These are phyloP conservation scores for Sebastes kiyomatsui DNA, from an alignment of 2,797 vertebrate genomes.

Conservation along the genomic window DNA sequence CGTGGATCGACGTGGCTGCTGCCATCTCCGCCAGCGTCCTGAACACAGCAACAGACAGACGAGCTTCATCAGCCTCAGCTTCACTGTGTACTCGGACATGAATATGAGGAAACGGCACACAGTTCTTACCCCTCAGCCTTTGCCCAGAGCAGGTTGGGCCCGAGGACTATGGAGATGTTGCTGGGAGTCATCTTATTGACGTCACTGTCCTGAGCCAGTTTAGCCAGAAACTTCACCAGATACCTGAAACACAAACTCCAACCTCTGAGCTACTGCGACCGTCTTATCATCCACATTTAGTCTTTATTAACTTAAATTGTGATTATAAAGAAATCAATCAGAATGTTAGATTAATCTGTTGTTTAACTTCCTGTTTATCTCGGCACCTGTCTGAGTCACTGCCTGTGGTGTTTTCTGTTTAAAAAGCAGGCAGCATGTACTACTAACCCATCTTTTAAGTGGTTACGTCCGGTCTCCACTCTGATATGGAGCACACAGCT, in stretches of 20 bases:
- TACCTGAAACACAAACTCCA: slow-evolving; percentile 84
- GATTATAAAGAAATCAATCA: too few relatives aligned
- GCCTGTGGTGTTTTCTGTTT: too few relatives aligned
- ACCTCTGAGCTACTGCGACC: neutral
- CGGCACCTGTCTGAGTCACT: too few relatives aligned
- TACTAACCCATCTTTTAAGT: too few relatives aligned
- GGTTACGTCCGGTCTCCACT: too few relatives aligned
- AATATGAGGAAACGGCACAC: neutral
- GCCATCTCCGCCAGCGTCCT: slow-evolving; percentile 97
- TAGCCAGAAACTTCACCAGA: slow-evolving; percentile 96
- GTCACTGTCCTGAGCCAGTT: slow-evolving; percentile 93
- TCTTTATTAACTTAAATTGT: too few relatives aligned
- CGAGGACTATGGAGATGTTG: slow-evolving; percentile 95
- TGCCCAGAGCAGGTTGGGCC: slow-evolving; percentile 96
- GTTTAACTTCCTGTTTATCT: too few relatives aligned
- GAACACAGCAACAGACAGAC: neutral
- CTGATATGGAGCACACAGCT: too few relatives aligned
- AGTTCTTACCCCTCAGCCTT: slow-evolving; percentile 92
- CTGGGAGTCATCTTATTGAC: slow-evolving; percentile 97
- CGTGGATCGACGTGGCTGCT: slow-evolving; percentile 94
- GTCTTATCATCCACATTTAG: too few relatives aligned
- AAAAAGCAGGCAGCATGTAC: too few relatives aligned
- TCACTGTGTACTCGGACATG: neutral
- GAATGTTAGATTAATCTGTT: too few relatives aligned
- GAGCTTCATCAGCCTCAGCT: neutral